Conservation (phyloP, 1,140 invertebrate species). For the Leguminivora glycinivorella region DNA sequence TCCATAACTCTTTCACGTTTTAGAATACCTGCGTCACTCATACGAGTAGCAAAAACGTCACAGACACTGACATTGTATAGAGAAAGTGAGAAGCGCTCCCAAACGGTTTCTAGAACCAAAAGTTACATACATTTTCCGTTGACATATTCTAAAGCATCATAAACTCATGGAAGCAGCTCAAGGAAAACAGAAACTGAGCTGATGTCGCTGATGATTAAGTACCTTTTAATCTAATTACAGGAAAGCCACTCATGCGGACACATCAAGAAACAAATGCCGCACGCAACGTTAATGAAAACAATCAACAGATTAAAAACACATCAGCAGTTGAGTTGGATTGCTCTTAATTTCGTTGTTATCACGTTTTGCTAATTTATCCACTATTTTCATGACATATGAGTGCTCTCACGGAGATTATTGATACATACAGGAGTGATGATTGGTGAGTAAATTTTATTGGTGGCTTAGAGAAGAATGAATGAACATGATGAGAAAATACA, state of each 20-base stretch:
- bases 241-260: not conserved
- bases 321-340: not conserved
- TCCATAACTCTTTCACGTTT: no score
- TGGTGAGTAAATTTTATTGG: not conserved
- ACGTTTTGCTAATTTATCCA: slow-evolving; percentile 4
- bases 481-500: no score
- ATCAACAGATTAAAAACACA: slow-evolving; percentile 6
- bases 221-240: slow-evolving; percentile 1
- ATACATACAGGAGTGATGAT: not conserved
- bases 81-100: no score
- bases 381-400: not conserved
- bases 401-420: slow-evolving; percentile 9
- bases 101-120: no score
- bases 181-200: no score
- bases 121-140: no score
- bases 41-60: no score
- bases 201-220: not conserved
- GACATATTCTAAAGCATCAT: no score
- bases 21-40: no score
- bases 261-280: not conserved
- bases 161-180: no score
- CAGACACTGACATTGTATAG: no score
- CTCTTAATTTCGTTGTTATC: not conserved
- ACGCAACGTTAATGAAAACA: slow-evolving; percentile 8
- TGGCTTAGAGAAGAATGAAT: no score